A percentile compares a stretch with the other conserved stretches of the same genome.
These are phyloP conservation scores for Cybosia mesomella DNA, from an alignment of 2,888 invertebrate species.

Conservation along the genomic window DNA sequence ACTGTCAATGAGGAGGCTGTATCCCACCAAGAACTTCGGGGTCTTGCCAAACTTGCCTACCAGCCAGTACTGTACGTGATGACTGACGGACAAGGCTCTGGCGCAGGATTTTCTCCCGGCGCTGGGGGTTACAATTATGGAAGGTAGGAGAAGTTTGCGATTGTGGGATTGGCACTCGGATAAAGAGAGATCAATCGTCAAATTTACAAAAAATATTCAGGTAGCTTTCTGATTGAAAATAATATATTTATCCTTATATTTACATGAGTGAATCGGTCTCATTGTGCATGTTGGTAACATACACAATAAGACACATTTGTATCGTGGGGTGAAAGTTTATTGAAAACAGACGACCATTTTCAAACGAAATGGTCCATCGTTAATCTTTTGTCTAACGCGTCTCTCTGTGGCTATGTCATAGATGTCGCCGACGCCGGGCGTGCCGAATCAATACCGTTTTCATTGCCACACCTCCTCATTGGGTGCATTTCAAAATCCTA, in stretches of 20 bases:
- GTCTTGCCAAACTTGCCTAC: no score
- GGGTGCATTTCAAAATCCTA: slow-evolving; percentile 8
- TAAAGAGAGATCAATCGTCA: neutral
- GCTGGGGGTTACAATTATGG: no score
- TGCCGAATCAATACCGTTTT: slow-evolving; percentile 61
- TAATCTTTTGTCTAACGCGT: slow-evolving; percentile 73
- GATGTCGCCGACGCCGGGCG: slow-evolving; percentile 53
- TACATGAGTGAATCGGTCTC: neutral
- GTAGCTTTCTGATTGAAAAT: neutral
- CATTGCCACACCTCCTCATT: slow-evolving; percentile 60
- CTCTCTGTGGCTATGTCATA: slow-evolving; percentile 70
- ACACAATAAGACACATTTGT: slow-evolving; percentile 14
- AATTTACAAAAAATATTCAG: neutral
- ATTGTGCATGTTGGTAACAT: neutral
- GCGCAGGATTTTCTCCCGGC: no score
- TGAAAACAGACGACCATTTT: slow-evolving; percentile 65
- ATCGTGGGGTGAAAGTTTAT: slow-evolving; percentile 54
- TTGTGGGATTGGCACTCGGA: neutral
- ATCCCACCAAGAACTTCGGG: no score
- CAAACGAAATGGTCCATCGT: slow-evolving; percentile 74
- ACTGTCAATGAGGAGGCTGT: no score
- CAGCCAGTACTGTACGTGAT: no score
- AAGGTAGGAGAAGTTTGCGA: no score
- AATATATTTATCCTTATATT: neutral
- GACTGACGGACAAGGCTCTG: no score